Evolutionary conservation across 2,888 invertebrate species (phyloP).

Genomic region (Ormia ochracea): DNA sequence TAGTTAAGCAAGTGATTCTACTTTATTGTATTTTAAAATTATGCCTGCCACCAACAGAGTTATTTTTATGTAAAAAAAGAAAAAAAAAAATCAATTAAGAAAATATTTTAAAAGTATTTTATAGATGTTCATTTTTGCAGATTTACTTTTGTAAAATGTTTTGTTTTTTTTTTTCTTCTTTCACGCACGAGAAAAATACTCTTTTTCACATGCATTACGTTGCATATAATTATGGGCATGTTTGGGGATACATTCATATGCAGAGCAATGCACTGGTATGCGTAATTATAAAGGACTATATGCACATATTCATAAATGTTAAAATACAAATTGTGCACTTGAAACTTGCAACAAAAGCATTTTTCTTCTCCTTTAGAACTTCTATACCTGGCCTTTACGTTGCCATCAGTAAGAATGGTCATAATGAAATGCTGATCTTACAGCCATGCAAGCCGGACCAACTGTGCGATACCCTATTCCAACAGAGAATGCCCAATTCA

Average conservation of each 20-base stretch:
- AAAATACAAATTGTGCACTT: constrained; percentile 44
- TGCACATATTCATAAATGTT: constrained; percentile 17
- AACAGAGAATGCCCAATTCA: no score
- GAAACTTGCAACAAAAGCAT: constrained; percentile 54
- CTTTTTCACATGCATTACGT: constrained; percentile 39
- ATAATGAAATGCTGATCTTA: not conserved
- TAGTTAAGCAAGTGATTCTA: not conserved
- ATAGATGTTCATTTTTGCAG: constrained; percentile 9
- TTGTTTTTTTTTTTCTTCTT: not conserved
- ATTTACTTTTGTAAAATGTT: not conserved
- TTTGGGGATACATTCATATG: not conserved
- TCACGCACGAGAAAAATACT: constrained; percentile 22
- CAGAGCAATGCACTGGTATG: not conserved
- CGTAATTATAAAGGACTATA: not conserved
- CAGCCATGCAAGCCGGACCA: not conserved
- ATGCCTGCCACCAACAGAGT: constrained; percentile 28
- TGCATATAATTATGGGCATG: constrained; percentile 34
- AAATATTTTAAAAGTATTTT: constrained; percentile 23
- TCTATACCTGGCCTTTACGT: not conserved
- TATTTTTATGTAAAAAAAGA: not conserved
- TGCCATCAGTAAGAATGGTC: constrained; percentile 10
- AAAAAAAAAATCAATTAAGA: constrained; percentile 15
- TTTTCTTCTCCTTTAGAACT: not conserved
- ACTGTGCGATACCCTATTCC: no score
- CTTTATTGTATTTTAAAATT: not conserved